Percentiles rank a stretch among this genome's conserved stretches.
These are phyloP conservation scores for Gyps fulvus DNA, from an alignment of 2,113 vertebrate genomes.

Conservation along the genomic window DNA sequence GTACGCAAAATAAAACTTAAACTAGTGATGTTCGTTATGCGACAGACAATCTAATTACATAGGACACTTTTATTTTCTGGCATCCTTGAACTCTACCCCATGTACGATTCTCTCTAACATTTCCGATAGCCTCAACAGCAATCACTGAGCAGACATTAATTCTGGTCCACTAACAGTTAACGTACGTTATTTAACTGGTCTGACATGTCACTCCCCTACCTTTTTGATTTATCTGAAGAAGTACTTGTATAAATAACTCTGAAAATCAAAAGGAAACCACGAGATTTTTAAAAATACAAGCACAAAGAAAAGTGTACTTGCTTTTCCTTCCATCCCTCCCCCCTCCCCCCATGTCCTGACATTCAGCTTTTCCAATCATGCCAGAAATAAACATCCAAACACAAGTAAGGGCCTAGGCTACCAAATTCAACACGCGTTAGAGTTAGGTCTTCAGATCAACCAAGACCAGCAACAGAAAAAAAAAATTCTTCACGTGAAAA, in stretches of 20 bases:
- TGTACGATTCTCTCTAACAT: neutral
- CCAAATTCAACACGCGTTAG: neutral
- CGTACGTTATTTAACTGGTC: neutral
- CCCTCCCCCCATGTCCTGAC: neutral
- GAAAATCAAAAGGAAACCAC: neutral
- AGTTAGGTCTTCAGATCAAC: neutral
- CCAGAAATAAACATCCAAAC: constrained; percentile 28
- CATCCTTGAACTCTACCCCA: neutral
- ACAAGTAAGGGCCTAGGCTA: neutral
- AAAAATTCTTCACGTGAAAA: neutral
- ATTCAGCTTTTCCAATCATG: neutral
- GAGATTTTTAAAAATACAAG: neutral
- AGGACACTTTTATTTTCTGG: neutral
- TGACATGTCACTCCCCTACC: neutral
- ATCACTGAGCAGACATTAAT: neutral
- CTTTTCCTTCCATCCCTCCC: neutral
- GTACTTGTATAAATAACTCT: neutral
- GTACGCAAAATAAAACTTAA: neutral
- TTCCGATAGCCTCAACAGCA: neutral
- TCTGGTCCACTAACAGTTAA: constrained; percentile 5
- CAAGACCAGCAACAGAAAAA: neutral
- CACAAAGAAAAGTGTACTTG: constrained; percentile 26
- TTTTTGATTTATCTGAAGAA: neutral
- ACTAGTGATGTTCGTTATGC: neutral
- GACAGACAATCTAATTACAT: neutral